A percentile compares a stretch with the other conserved stretches of the same genome.
These are phyloP conservation scores for Casuarius casuarius DNA, from an alignment of 2,113 vertebrate genomes.

Conservation along the genomic window DNA sequence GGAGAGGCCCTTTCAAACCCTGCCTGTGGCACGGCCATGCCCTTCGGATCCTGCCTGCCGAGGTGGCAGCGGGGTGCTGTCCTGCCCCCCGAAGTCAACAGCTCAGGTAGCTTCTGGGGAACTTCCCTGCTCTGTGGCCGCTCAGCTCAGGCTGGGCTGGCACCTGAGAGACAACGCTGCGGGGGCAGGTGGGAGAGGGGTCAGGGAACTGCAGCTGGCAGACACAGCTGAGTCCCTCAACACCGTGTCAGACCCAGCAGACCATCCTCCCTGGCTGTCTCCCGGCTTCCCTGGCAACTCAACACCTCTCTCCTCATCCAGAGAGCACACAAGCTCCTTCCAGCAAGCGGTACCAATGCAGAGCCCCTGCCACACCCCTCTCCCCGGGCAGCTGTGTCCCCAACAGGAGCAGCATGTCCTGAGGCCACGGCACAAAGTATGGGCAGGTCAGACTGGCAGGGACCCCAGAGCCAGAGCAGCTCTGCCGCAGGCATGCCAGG, in stretches of 20 bases:
- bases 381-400: no score
- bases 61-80: no score
- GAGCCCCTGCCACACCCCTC: background rate
- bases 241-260: background rate
- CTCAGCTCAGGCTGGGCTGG: background rate
- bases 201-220: rapidly evolving
- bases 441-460: background rate
- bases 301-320: background rate
- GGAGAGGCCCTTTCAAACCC: background rate
- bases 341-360: background rate
- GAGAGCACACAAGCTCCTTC: no score
- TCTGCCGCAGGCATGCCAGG: background rate
- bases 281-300: background rate
- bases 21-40: background rate
- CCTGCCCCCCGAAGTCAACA: background rate
- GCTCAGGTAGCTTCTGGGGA: rapidly evolving
- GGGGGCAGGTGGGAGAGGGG: no score
- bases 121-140: background rate
- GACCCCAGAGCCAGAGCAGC: background rate
- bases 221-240: background rate
- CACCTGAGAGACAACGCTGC: background rate
- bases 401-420: no score
- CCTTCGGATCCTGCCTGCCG: background rate
- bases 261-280: background rate
- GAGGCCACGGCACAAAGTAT: background rate